Evolutionary conservation across 2,113 vertebrate species (phyloP).

Genomic region (Leucoraja erinaceus): DNA sequence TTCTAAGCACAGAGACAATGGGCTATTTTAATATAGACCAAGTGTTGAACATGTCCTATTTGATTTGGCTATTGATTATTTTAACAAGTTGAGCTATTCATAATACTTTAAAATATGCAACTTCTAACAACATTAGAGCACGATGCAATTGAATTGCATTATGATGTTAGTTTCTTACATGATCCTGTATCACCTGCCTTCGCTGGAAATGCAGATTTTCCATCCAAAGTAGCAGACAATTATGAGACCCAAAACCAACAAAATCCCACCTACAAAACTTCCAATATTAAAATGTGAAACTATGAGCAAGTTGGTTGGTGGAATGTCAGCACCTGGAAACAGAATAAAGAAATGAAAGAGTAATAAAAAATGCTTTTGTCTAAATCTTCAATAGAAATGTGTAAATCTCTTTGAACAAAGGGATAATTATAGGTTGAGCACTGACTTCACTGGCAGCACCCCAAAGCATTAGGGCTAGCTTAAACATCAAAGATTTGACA

Average conservation of each 20-base stretch:
- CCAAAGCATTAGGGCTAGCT: not conserved
- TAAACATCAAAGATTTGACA: not conserved
- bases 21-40: not conserved
- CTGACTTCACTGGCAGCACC: not conserved
- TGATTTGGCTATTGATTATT: not conserved
- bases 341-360: conserved; percentile 37
- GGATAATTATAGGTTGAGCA: not conserved
- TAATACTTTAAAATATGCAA: not conserved
- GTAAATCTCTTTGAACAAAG: not conserved
- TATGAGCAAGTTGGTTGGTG: conserved; percentile 23
- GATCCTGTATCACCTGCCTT: conserved; percentile 66
- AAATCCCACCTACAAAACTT: conserved; percentile 68
- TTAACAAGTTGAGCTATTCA: not conserved
- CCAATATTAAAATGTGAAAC: conserved; percentile 58
- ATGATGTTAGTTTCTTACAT: conserved; percentile 55
- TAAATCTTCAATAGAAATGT: not conserved
- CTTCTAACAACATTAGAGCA: not conserved
- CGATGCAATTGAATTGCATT: too few species aligned
- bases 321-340: conserved; percentile 48
- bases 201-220: conserved; percentile 61
- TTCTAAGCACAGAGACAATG: not conserved
- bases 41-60: not conserved
- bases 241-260: conserved; percentile 58
- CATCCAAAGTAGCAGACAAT: conserved; percentile 60
- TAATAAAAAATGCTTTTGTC: not conserved